Conservation (phyloP, 37 sponge, comb jelly and placozoan genomes). For the Theonella swinhoei region DNA sequence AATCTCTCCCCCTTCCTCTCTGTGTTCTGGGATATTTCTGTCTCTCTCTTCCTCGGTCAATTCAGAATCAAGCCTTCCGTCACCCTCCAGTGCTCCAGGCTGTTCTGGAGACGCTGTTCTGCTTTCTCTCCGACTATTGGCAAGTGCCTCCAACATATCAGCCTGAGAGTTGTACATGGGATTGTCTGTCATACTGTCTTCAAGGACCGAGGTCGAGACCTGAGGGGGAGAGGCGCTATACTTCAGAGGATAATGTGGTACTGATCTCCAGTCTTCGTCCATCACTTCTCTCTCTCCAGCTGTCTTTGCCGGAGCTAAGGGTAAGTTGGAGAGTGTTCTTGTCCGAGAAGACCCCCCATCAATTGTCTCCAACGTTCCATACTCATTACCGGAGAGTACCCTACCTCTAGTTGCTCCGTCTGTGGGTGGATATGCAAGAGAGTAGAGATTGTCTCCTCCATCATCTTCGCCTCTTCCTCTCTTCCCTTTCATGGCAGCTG, state of each 20-base stretch:
- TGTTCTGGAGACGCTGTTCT: not conserved
- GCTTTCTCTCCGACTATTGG: not conserved
- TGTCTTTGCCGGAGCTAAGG: not conserved
- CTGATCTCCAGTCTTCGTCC: not conserved
- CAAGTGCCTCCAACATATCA: not conserved
- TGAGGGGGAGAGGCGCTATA: not conserved
- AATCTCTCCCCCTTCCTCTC: not conserved
- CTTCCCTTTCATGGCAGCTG: not conserved
- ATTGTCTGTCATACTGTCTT: conserved; percentile 45
- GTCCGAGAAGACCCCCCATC: not conserved
- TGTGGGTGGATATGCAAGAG: not conserved
- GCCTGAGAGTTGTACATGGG: conserved; percentile 50
- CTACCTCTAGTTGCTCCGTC: not conserved
- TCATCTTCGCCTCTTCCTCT: not conserved
- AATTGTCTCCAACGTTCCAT: not conserved
- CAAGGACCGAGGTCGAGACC: not conserved
- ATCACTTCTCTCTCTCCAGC: not conserved
- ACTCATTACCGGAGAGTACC: not conserved
- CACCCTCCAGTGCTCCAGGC: not conserved
- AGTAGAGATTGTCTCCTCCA: not conserved
- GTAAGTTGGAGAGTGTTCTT: not conserved
- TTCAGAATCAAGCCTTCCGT: no score
- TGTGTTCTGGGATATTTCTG: not conserved
- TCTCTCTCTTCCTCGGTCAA: not conserved
- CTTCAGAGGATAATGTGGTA: no score